Evolutionary conservation across 2,888 invertebrate species (phyloP).

Genomic region (Agrotis clavis): DNA sequence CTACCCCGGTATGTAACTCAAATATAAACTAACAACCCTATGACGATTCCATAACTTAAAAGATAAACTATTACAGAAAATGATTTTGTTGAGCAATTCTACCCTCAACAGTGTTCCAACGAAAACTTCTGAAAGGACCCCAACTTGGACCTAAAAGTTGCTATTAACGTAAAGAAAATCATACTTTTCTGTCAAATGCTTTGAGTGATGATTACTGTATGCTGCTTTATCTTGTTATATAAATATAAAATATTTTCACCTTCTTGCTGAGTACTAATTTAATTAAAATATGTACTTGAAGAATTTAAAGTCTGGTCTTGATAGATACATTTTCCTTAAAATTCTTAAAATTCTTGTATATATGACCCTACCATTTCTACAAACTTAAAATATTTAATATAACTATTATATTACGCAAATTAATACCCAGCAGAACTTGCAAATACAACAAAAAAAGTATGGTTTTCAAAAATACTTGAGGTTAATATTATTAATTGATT

Average conservation of each 20-base stretch:
- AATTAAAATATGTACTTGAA: background rate
- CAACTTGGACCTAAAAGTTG: constrained; percentile 42
- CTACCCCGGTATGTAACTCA: constrained; percentile 94
- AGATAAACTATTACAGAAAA: background rate
- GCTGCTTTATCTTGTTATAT: constrained; percentile 52
- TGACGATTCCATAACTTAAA: background rate
- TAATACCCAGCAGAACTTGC: constrained; percentile 42
- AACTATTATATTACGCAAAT: constrained; percentile 31
- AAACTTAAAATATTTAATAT: background rate
- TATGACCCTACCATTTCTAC: background rate
- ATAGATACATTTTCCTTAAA: background rate
- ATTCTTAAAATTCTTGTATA: background rate
- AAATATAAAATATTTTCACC: constrained; percentile 18
- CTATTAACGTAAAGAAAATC: constrained; percentile 47
- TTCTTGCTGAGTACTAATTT: constrained; percentile 53
- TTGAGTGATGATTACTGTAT: constrained; percentile 23
- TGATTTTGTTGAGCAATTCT: constrained; percentile 14
- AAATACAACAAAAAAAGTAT: constrained; percentile 67
- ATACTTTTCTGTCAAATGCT: constrained; percentile 68
- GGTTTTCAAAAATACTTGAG: constrained; percentile 49
- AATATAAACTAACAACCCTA: background rate
- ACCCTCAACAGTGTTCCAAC: constrained; percentile 32
- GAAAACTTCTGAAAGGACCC: constrained; percentile 73
- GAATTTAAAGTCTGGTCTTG: background rate
- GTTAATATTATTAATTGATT: constrained; percentile 6